Evolutionary conservation across 2,888 invertebrate genomes (phyloP).

Genomic region (Halictus quadricinctus): DNA sequence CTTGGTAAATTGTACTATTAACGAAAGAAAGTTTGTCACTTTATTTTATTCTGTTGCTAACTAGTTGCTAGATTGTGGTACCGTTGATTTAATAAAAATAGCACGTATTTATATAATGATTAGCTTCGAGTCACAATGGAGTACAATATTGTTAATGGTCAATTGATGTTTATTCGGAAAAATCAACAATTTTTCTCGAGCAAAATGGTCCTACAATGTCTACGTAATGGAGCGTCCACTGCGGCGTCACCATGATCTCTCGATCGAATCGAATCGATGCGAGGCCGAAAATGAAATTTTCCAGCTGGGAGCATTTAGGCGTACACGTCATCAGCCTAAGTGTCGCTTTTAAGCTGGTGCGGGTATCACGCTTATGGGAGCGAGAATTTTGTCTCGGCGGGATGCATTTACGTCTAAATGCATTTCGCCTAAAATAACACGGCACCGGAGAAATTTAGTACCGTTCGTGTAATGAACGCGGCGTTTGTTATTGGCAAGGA

Average conservation of each 20-base stretch:
- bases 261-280: slow-evolving; percentile 26
- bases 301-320: slow-evolving; percentile 31
- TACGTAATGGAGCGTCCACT: background rate
- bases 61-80: no score
- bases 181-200: background rate
- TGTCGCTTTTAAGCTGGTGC: slow-evolving; percentile 43
- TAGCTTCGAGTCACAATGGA: background rate
- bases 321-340: slow-evolving; percentile 30
- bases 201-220: background rate
- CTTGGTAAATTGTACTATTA: no score
- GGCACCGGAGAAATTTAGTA: slow-evolving; percentile 10
- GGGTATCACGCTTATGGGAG: background rate
- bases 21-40: background rate
- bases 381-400: slow-evolving; percentile 49
- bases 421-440: slow-evolving; percentile 31
- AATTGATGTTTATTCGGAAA: background rate
- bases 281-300: slow-evolving; percentile 42
- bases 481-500: slow-evolving; percentile 8
- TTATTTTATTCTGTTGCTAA: background rate
- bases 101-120: no score
- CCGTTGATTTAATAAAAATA: no score
- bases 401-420: slow-evolving; percentile 26
- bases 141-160: background rate
- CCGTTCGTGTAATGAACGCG: slow-evolving; percentile 14
- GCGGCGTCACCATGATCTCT: background rate